Conservation (phyloP, 2,113 vertebrate genomes). For the Montifringilla adamsi region DNA sequence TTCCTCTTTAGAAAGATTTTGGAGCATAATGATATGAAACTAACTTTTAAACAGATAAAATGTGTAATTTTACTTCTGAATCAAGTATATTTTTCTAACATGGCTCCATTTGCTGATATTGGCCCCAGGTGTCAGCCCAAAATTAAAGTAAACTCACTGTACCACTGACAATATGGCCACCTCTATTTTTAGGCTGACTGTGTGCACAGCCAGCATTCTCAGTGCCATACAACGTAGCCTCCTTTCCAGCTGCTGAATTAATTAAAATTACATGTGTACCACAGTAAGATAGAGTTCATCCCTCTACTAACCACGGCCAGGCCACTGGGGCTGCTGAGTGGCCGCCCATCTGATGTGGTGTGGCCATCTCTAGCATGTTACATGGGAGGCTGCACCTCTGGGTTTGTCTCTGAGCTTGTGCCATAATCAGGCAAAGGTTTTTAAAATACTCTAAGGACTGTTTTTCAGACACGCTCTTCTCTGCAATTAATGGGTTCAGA, state of each 20-base stretch:
- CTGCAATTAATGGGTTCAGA: constrained; percentile 10
- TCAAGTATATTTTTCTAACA: background rate
- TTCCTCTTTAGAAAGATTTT: background rate
- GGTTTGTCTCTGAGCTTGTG: background rate
- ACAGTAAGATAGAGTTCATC: background rate
- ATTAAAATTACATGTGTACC: background rate
- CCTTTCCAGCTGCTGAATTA: background rate
- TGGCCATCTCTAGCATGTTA: background rate
- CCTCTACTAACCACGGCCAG: background rate
- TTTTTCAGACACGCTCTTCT: background rate
- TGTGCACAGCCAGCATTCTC: background rate
- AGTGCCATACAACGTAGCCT: background rate
- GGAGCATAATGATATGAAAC: background rate
- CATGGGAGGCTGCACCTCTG: background rate
- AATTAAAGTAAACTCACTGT: background rate
- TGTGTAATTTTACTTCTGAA: background rate
- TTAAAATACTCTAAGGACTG: background rate
- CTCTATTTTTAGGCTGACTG: background rate
- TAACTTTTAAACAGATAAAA: background rate
- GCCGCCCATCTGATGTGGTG: background rate
- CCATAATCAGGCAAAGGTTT: background rate
- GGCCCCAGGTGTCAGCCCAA: background rate
- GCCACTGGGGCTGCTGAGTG: background rate
- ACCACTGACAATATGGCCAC: background rate
- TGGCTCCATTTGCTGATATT: background rate